A percentile compares a stretch with the other conserved stretches of the same genome.
Evolutionary conservation across 2,113 vertebrate genomes (phyloP).

Genomic region (Meleagris gallopavo): DNA sequence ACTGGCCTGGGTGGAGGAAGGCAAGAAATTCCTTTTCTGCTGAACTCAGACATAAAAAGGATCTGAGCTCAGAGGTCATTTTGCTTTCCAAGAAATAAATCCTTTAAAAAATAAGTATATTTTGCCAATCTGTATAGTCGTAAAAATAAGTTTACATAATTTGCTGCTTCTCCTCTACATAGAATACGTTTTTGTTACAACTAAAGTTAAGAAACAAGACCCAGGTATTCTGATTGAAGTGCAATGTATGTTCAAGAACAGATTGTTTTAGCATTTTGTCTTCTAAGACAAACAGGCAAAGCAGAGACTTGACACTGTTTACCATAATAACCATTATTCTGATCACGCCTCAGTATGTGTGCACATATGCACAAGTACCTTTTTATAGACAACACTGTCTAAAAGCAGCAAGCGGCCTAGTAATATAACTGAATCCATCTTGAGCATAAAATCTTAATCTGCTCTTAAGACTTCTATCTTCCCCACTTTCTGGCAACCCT

Average conservation of each 20-base stretch:
- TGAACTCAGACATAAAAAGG: neutral
- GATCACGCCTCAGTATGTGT: neutral
- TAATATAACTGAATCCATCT: neutral
- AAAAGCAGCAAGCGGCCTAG: neutral
- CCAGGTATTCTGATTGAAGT: neutral
- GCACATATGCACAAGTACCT: accelerated
- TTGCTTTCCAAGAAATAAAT: neutral
- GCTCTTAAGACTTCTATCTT: neutral
- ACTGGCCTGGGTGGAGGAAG: neutral
- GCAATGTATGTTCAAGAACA: neutral
- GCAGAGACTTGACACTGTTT: neutral
- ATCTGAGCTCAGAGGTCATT: neutral
- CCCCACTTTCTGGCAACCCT: neutral
- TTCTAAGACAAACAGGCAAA: neutral
- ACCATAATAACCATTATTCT: neutral
- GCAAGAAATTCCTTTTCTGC: neutral
- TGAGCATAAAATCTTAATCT: neutral
- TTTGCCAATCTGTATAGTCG: neutral
- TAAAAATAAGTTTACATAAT: neutral
- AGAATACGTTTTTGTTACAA: neutral
- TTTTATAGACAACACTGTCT: neutral
- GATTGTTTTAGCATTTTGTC: neutral
- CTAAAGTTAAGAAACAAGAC: neutral
- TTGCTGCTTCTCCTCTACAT: neutral
- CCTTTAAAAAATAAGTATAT: neutral